These are phyloP conservation scores for Poecilia latipinna DNA, from an alignment of 2,113 vertebrate species.

Conservation along the genomic window DNA sequence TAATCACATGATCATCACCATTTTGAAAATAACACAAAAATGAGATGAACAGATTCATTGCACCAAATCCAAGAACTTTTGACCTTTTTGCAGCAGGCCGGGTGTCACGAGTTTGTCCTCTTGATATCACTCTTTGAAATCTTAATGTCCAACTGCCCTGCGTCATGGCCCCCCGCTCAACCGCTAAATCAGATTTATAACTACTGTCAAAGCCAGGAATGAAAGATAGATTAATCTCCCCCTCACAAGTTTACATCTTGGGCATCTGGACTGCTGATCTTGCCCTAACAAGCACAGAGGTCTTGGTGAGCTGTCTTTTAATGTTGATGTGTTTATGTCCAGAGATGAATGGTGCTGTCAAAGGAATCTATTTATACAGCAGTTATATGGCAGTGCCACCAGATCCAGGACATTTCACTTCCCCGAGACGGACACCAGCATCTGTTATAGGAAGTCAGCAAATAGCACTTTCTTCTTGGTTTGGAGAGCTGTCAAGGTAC, in stretches of 20 bases:
- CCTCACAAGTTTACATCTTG: conserved; percentile 88
- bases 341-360: conserved; percentile 90
- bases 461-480: conserved; percentile 60
- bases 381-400: conserved; percentile 82
- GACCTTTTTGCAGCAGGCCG: conserved; percentile 66
- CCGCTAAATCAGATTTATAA: conserved; percentile 91
- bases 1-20: conserved; percentile 67
- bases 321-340: conserved; percentile 88
- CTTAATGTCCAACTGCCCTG: conserved; percentile 73
- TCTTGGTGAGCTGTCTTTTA: conserved; percentile 87
- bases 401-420: conserved; percentile 82
- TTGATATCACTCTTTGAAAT: conserved; percentile 79
- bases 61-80: conserved; percentile 53
- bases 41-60: conserved; percentile 16
- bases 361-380: conserved; percentile 88
- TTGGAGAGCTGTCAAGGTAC: conserved; percentile 47
- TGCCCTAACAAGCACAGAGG: conserved; percentile 87
- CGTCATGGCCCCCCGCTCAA: conserved; percentile 74
- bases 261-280: conserved; percentile 88
- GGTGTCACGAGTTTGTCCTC: conserved; percentile 75
- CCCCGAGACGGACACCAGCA: conserved; percentile 77
- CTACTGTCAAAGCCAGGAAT: conserved; percentile 87
- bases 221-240: conserved; percentile 91
- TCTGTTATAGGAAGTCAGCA: conserved; percentile 77
- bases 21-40: conserved; percentile 61